Conservation (phyloP, 2,888 invertebrate species). For the Hypolimnas misippus region DNA sequence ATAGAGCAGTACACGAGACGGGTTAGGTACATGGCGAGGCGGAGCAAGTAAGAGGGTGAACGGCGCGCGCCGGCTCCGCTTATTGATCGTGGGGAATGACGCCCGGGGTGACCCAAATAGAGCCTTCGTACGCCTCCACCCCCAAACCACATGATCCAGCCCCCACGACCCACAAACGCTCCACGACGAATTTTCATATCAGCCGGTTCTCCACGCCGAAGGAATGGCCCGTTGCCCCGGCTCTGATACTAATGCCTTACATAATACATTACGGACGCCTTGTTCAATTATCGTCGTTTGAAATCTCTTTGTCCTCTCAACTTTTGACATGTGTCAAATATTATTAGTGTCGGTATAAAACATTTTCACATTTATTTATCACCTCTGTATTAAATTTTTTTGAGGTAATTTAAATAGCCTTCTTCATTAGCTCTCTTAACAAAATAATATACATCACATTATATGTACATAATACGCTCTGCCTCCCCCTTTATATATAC, state of each 20-base stretch:
- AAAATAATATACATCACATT: neutral
- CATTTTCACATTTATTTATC: neutral
- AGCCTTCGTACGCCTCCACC: conserved; percentile 70
- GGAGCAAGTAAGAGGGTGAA: conserved; percentile 64
- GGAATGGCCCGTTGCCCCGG: conserved; percentile 68
- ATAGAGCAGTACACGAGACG: conserved; percentile 72
- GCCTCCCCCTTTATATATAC: neutral
- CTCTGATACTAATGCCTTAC: conserved; percentile 69
- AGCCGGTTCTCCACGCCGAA: conserved; percentile 71
- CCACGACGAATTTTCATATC: conserved; percentile 82
- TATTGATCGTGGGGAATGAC: conserved; percentile 82
- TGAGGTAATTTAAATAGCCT: neutral
- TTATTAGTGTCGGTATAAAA: conserved; percentile 15
- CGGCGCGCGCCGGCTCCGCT: conserved; percentile 77
- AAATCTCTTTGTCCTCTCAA: conserved; percentile 42
- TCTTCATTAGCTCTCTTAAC: neutral
- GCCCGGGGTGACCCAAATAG: conserved; percentile 85
- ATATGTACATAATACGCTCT: neutral
- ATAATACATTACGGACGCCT: conserved; percentile 61
- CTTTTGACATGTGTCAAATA: conserved; percentile 46
- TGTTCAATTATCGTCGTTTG: conserved; percentile 57
- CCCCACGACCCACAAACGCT: conserved; percentile 60
- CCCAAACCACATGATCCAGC: conserved; percentile 56
- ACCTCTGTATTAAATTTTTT: neutral
- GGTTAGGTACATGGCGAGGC: conserved; percentile 75